A percentile compares a stretch with the other conserved stretches of the same genome.
phyloP scores from a whole-genome alignment of 2,113 vertebrate species.

The Rhinolophus sinicus region DNA sequence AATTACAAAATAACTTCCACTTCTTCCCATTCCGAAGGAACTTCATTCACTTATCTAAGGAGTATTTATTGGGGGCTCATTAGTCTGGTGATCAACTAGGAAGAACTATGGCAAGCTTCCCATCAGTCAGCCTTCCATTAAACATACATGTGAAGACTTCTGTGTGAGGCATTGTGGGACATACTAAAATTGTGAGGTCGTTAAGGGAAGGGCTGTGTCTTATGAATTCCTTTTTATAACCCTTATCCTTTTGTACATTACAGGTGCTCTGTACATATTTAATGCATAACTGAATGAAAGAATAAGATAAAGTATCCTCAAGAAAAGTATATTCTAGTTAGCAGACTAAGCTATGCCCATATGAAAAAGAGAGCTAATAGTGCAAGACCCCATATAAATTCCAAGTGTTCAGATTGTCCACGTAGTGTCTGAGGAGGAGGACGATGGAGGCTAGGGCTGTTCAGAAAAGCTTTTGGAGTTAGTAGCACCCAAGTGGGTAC shows the following conservation, averaged over 20 bases:
- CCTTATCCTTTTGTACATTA: not conserved
- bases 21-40: not conserved
- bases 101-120: not conserved
- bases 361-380: not conserved
- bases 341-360: not conserved
- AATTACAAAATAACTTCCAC: not conserved
- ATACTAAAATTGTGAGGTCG: not conserved
- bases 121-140: not conserved
- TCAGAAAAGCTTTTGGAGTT: not conserved
- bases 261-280: not conserved
- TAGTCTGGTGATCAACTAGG: not conserved
- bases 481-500: not conserved
- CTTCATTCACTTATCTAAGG: not conserved
- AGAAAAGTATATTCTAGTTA: not conserved
- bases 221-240: not conserved
- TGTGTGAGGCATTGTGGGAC: not conserved
- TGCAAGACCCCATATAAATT: not conserved
- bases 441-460: not conserved
- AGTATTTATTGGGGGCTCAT: not conserved
- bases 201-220: not conserved
- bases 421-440: not conserved
- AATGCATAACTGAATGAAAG: not conserved
- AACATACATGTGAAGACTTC: not conserved
- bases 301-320: not conserved
- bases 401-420: not conserved